A percentile compares a stretch with the other conserved stretches of the same genome.
Evolutionary conservation across 2,113 vertebrate genomes (phyloP).

Genomic region (Pomatostomus ruficeps): DNA sequence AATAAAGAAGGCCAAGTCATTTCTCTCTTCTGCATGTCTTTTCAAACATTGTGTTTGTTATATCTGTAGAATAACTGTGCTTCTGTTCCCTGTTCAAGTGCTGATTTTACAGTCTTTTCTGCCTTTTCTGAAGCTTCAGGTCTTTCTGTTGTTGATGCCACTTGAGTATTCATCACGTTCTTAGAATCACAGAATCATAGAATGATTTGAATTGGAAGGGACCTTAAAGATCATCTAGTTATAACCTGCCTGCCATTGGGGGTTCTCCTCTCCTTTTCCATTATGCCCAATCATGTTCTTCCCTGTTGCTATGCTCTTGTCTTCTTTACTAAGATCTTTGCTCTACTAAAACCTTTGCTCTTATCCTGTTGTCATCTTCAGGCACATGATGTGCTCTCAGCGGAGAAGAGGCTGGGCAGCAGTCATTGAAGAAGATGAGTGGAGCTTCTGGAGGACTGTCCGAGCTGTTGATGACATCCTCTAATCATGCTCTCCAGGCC

Average conservation of each 20-base stretch:
- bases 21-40: neutral
- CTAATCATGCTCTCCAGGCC: neutral
- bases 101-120: neutral
- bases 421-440: neutral
- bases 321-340: neutral
- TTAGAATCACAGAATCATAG: neutral
- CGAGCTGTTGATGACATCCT: neutral
- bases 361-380: neutral
- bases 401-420: neutral
- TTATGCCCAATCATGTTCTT: neutral
- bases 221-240: neutral
- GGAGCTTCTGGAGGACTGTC: neutral
- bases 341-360: neutral
- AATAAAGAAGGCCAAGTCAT: neutral
- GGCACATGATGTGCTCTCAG: neutral
- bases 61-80: neutral
- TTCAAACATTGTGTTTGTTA: neutral
- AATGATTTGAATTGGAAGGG: neutral
- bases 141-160: neutral
- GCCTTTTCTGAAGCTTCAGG: neutral
- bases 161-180: neutral
- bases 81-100: neutral
- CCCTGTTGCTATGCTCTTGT: neutral
- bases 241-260: accelerated
- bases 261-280: neutral